phyloP scores from a whole-genome alignment of 2,888 invertebrate genomes.

The Xestia c-nigrum region DNA sequence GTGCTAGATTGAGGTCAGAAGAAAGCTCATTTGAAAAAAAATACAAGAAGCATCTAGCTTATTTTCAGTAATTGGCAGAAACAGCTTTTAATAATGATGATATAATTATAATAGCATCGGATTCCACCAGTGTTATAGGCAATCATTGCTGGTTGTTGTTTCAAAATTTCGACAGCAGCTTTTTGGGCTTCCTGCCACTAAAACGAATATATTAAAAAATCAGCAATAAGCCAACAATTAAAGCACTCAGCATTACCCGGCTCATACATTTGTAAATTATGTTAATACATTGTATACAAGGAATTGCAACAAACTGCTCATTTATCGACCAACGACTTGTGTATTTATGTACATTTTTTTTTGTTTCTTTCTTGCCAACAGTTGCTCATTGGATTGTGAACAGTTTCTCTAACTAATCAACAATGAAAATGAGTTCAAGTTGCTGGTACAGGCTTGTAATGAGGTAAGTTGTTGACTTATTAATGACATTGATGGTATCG shows the following conservation, averaged over 20 bases:
- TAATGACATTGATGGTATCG: slow-evolving; percentile 59
- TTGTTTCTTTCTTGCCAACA: slow-evolving; percentile 50
- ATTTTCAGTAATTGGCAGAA: too few relatives aligned
- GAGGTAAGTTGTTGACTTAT: slow-evolving; percentile 64
- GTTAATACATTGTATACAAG: slow-evolving; percentile 57
- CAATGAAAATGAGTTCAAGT: slow-evolving; percentile 72
- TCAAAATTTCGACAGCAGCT: slow-evolving; percentile 6
- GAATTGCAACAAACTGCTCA: slow-evolving; percentile 56
- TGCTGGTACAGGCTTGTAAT: slow-evolving; percentile 67
- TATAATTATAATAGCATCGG: too few relatives aligned
- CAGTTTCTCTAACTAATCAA: slow-evolving; percentile 78
- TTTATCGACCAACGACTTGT: slow-evolving; percentile 62
- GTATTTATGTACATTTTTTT: slow-evolving; percentile 43
- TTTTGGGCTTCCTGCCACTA: slow-evolving; percentile 32
- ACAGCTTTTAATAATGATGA: too few relatives aligned
- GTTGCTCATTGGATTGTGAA: slow-evolving; percentile 65
- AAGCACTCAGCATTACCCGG: slow-evolving; percentile 8
- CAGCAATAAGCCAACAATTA: slow-evolving; percentile 30
- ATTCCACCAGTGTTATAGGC: too few relatives aligned
- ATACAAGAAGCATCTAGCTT: too few relatives aligned
- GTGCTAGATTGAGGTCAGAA: too few relatives aligned
- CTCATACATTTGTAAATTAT: slow-evolving; percentile 55
- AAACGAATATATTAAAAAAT: not conserved
- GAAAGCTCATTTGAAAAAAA: too few relatives aligned
- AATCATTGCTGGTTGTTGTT: too few relatives aligned